These are phyloP conservation scores for Monochamus alternatus DNA, from an alignment of 2,888 invertebrate species.

Conservation along the genomic window DNA sequence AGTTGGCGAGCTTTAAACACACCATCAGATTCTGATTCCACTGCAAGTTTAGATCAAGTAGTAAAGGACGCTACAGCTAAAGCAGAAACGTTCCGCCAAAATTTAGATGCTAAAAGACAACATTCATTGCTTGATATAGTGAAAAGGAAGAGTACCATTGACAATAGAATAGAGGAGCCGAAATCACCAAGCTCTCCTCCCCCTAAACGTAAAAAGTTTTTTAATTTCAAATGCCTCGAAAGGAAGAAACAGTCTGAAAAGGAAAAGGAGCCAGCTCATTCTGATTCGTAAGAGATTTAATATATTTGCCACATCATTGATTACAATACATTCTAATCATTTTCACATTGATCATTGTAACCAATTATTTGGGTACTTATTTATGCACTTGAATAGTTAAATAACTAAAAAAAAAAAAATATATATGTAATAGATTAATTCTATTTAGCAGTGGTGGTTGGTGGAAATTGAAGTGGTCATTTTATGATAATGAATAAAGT, in stretches of 20 bases:
- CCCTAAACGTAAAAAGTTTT: background rate
- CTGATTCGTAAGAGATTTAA: too few relatives aligned
- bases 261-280: background rate
- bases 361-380: too few relatives aligned
- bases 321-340: too few relatives aligned
- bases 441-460: too few relatives aligned
- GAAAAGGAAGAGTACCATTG: background rate
- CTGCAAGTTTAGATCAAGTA: constrained; percentile 12
- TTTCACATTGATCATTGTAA: too few relatives aligned
- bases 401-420: too few relatives aligned
- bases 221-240: background rate
- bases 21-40: background rate
- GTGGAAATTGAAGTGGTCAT: too few relatives aligned
- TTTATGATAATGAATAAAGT: too few relatives aligned
- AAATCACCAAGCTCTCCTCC: background rate
- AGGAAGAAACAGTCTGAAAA: background rate
- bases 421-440: too few relatives aligned
- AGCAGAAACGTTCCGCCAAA: constrained; percentile 18
- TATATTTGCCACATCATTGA: too few relatives aligned
- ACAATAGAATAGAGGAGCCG: background rate
- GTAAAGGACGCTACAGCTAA: constrained; percentile 9
- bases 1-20: constrained; percentile 1
- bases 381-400: too few relatives aligned
- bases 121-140: constrained; percentile 12
- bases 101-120: constrained; percentile 1